Conservation (phyloP, 2,888 invertebrate species). For the Zele albiditarsus region DNA sequence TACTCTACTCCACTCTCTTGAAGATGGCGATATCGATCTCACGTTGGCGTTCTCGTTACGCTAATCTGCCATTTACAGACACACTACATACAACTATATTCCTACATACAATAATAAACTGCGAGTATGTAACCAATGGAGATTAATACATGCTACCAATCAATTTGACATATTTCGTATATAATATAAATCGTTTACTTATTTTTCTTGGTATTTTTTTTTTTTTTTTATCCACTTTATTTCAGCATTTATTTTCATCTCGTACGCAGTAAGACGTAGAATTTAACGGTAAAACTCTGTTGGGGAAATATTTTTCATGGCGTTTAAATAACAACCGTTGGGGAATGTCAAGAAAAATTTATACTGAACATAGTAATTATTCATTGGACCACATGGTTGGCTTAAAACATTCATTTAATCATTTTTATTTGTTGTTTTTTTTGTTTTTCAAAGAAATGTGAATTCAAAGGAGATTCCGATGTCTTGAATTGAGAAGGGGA, state of each 20-base stretch:
- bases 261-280: background rate
- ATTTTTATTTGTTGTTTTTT: background rate
- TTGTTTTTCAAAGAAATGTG: too few species aligned
- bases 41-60: constrained; percentile 24
- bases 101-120: background rate
- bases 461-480: too few species aligned
- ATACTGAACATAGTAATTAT: background rate
- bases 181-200: background rate
- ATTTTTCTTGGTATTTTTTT: background rate
- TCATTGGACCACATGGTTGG: constrained; percentile 12
- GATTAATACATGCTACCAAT: constrained; percentile 12
- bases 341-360: constrained; percentile 5
- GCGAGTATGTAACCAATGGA: background rate
- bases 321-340: background rate
- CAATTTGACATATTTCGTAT: constrained; percentile 21
- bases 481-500: too few species aligned
- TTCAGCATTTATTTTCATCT: background rate
- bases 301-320: constrained; percentile 9
- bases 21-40: constrained; percentile 34
- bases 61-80: constrained; percentile 19
- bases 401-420: background rate
- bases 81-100: constrained; percentile 2
- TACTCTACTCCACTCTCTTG: constrained; percentile 2
- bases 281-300: constrained; percentile 10
- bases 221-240: background rate